phyloP scores from a whole-genome alignment of 1,140 invertebrate genomes.

The Anastrepha ludens region DNA sequence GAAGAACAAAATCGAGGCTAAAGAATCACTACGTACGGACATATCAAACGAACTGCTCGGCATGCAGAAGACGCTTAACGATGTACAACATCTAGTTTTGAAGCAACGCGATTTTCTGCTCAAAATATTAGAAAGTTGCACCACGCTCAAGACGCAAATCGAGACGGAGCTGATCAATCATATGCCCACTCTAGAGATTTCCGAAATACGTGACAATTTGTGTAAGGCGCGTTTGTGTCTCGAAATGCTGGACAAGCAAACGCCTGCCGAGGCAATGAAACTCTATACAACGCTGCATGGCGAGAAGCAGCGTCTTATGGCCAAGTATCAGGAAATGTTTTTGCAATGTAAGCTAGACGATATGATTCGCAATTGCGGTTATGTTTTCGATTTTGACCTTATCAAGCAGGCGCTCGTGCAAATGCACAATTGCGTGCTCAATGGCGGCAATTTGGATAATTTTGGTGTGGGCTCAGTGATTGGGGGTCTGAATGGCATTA shows the following conservation, averaged over 20 bases:
- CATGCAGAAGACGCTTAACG: constrained; percentile 77
- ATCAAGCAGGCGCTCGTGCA: constrained; percentile 80
- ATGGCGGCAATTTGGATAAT: constrained; percentile 53
- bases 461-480: constrained; percentile 31
- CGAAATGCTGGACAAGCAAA: constrained; percentile 76
- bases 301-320: constrained; percentile 80
- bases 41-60: constrained; percentile 76
- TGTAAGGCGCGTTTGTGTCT: constrained; percentile 78
- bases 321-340: constrained; percentile 83
- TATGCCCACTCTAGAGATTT: constrained; percentile 79
- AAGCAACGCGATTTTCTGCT: constrained; percentile 83
- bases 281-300: constrained; percentile 77
- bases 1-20: constrained; percentile 81
- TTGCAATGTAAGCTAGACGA: constrained; percentile 83
- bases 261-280: constrained; percentile 77
- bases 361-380: constrained; percentile 80
- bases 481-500: constrained; percentile 55
- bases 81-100: constrained; percentile 80
- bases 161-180: constrained; percentile 83
- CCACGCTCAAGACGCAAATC: constrained; percentile 82
- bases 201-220: constrained; percentile 79
- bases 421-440: constrained; percentile 74
- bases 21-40: constrained; percentile 80
- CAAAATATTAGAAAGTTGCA: constrained; percentile 83
- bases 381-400: constrained; percentile 80